A percentile compares a stretch with the other conserved stretches of the same genome.
These are phyloP conservation scores for Scrobipalpa atriplicella DNA, from an alignment of 2,888 invertebrate genomes.

Conservation along the genomic window DNA sequence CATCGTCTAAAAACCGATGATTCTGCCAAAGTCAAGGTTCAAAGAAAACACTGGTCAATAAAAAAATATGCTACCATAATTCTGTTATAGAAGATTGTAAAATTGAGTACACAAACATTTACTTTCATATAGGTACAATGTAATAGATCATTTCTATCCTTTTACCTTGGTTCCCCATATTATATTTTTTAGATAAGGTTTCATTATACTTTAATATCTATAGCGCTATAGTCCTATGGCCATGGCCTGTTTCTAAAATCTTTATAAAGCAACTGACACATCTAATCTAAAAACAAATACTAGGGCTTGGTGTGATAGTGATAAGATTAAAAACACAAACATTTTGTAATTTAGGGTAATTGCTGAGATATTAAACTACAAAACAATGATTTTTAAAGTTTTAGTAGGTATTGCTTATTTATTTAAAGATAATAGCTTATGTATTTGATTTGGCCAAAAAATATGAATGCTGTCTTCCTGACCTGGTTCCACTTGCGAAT, in stretches of 20 bases:
- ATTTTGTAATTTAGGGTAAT: conserved; percentile 58
- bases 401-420: neutral
- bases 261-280: conserved; percentile 62
- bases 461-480: neutral
- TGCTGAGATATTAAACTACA: neutral
- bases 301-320: conserved; percentile 63
- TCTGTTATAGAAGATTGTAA: too few species aligned
- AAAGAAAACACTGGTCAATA: too few species aligned
- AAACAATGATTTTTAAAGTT: neutral
- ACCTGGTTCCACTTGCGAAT: too few species aligned
- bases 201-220: conserved; percentile 29
- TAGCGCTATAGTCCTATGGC: conserved; percentile 53
- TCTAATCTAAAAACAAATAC: conserved; percentile 74
- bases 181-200: conserved; percentile 20
- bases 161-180: conserved; percentile 5
- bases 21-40: too few species aligned
- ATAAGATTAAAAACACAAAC: conserved; percentile 65
- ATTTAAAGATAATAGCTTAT: neutral
- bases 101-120: too few species aligned
- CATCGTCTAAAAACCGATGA: too few species aligned
- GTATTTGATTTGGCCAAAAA: neutral
- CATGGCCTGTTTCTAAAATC: conserved; percentile 60
- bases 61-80: too few species aligned
- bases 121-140: neutral
- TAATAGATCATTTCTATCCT: neutral